Conservation (phyloP, 2,888 invertebrate genomes). For the Xestia ashworthii region DNA sequence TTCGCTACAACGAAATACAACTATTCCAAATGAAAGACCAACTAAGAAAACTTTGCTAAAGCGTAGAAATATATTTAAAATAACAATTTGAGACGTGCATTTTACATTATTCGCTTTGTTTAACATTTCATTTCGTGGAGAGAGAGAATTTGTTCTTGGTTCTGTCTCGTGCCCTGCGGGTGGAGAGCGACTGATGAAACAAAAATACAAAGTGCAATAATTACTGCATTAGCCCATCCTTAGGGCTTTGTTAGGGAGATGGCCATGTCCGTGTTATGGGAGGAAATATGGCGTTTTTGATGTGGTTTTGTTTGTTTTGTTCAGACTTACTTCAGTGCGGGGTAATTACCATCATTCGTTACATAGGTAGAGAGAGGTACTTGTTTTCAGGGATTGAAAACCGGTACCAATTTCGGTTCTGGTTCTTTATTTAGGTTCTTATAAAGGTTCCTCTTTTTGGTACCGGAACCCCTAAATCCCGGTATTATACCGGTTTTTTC, state of each 20-base stretch:
- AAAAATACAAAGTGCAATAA: constrained; percentile 58
- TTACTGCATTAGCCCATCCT: constrained; percentile 54
- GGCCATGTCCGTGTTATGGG: not conserved
- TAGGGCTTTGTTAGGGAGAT: constrained; percentile 31
- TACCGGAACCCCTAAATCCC: too few species aligned
- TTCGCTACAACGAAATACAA: not conserved
- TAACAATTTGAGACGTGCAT: constrained; percentile 44
- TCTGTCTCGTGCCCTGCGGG: constrained; percentile 33
- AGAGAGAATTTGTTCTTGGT: constrained; percentile 41
- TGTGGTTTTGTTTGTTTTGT: constrained; percentile 6
- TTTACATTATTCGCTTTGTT: constrained; percentile 53
- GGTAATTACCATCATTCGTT: not conserved
- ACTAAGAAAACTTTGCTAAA: constrained; percentile 35
- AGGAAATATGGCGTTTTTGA: constrained; percentile 13
- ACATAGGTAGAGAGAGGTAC: too few species aligned
- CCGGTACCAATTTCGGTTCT: too few species aligned
- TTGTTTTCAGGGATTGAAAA: too few species aligned
- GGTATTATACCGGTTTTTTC: too few species aligned
- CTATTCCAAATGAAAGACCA: constrained; percentile 46
- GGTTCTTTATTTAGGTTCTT: too few species aligned
- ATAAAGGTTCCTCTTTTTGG: too few species aligned
- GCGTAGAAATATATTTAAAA: constrained; percentile 31
- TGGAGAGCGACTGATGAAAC: constrained; percentile 25
- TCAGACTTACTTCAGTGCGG: not conserved
- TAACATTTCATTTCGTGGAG: constrained; percentile 54